These are phyloP conservation scores for Gallinago nigripennis DNA, from an alignment of 2,797 vertebrate genomes.

Conservation along the genomic window DNA sequence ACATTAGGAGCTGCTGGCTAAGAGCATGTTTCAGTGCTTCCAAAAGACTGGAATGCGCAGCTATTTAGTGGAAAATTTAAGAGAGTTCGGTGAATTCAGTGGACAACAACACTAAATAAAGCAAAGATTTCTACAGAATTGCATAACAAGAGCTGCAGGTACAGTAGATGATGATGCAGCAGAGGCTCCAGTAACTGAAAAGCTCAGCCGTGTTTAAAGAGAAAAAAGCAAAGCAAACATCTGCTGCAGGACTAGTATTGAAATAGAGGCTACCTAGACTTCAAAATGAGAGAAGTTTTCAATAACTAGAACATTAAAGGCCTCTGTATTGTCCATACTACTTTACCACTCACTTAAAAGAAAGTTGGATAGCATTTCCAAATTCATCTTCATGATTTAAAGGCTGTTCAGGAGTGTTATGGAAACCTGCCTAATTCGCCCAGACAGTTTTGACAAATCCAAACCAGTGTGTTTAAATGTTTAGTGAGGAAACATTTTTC, in stretches of 20 bases:
- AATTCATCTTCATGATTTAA: constrained; percentile 48
- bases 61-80: not conserved
- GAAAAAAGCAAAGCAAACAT: constrained; percentile 2
- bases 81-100: not conserved
- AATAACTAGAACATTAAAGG: not conserved
- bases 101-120: not conserved
- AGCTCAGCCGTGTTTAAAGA: not conserved
- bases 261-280: not conserved
- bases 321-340: not conserved
- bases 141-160: not conserved
- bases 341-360: constrained; percentile 23
- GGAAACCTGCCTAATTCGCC: constrained; percentile 33
- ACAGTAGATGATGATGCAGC: not conserved
- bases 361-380: not conserved
- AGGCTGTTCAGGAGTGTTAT: not conserved
- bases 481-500: constrained; percentile 42
- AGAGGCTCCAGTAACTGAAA: not conserved
- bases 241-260: not conserved
- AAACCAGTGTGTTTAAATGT: constrained; percentile 43
- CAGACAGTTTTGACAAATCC: constrained; percentile 58
- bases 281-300: constrained; percentile 11
- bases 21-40: not conserved
- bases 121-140: not conserved
- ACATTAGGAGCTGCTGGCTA: not conserved
- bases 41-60: not conserved